Evolutionary conservation across 1,140 invertebrate species (phyloP).

Genomic region (Ostrea denselamellosa): DNA sequence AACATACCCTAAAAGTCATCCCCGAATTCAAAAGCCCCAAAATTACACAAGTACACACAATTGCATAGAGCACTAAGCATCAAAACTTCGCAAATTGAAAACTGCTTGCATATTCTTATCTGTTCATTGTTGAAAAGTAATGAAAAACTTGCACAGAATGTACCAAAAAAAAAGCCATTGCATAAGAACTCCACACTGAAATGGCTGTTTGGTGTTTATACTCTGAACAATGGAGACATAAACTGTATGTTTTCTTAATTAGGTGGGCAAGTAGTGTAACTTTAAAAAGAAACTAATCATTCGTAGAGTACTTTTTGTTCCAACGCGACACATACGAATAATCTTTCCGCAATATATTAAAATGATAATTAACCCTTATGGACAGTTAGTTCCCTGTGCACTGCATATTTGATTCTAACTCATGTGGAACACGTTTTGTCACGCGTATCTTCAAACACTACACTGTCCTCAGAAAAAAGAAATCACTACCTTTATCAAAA

Average conservation of each 20-base stretch:
- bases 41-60: neutral
- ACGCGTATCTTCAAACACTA: neutral
- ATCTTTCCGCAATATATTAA: neutral
- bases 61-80: neutral
- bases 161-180: neutral
- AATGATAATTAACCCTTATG: slow-evolving; percentile 14
- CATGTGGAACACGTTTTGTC: neutral
- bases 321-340: neutral
- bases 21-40: neutral
- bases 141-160: neutral
- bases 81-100: neutral
- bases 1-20: neutral
- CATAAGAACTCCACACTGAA: neutral
- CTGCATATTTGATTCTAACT: neutral
- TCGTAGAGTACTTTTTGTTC: neutral
- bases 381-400: neutral
- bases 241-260: neutral
- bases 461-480: neutral
- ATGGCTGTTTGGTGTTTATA: neutral
- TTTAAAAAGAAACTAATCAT: neutral
- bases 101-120: neutral
- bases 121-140: neutral
- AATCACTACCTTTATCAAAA: neutral
- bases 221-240: neutral
- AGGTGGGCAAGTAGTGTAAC: neutral